A percentile compares a stretch with the other conserved stretches of the same genome.
phyloP scores from a whole-genome alignment of 2,113 vertebrate species.

The Alexandromys fortis region DNA sequence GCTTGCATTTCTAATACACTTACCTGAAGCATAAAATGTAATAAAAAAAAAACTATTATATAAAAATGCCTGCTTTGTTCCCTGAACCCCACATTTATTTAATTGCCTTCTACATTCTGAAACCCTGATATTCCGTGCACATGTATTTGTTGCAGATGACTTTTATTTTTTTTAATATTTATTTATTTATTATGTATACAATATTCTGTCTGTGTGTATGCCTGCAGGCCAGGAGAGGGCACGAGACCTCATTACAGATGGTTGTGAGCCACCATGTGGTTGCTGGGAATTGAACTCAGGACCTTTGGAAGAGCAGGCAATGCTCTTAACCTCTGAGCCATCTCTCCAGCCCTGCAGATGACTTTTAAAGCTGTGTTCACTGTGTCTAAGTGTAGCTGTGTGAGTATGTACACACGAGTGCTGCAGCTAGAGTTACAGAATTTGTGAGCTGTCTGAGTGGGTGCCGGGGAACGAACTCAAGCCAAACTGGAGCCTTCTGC shows the following conservation, averaged over 20 bases:
- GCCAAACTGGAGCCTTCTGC: not conserved
- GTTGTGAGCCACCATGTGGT: no score
- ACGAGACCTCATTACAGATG: no score
- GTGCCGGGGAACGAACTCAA: not conserved
- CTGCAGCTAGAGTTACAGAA: not conserved
- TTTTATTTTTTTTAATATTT: no score
- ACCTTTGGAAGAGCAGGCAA: no score
- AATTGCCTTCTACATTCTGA: not conserved
- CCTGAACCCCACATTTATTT: not conserved
- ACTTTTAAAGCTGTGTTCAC: not conserved
- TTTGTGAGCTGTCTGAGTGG: not conserved
- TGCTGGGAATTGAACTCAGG: no score
- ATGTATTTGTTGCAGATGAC: not conserved
- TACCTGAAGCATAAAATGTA: not conserved
- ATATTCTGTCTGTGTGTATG: no score
- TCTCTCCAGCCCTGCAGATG: no score
- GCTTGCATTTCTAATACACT: not conserved
- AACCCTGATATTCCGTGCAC: fast-evolving
- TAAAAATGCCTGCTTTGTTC: not conserved
- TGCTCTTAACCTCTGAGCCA: no score
- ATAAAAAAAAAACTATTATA: not conserved
- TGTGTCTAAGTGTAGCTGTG: not conserved
- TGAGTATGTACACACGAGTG: no score
- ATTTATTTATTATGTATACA: no score
- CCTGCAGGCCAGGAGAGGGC: no score